Evolutionary conservation across 2,888 invertebrate genomes (phyloP).

Genomic region (Orthosia cruda): DNA sequence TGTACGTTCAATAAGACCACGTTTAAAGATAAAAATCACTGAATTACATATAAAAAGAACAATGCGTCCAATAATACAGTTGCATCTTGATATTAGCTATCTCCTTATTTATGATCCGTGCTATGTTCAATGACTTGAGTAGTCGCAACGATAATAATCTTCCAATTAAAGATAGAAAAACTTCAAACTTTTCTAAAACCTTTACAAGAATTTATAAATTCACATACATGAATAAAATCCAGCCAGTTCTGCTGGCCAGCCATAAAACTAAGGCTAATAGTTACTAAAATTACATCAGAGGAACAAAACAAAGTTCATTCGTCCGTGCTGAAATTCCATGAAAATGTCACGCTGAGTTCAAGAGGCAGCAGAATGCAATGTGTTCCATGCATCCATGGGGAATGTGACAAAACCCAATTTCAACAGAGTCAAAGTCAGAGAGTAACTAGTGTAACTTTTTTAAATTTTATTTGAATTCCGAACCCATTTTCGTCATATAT

Average conservation of each 20-base stretch:
- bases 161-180: not conserved
- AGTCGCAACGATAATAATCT: not conserved
- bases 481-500: not conserved
- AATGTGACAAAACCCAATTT: not conserved
- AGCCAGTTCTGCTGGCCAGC: not conserved
- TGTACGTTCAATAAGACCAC: too few relatives aligned
- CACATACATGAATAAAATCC: not conserved
- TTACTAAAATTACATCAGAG: not conserved
- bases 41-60: too few relatives aligned
- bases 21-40: not conserved
- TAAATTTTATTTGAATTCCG: not conserved
- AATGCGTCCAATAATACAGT: not conserved
- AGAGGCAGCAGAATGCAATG: not conserved
- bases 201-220: not conserved
- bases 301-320: not conserved
- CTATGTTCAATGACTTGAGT: not conserved
- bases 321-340: not conserved
- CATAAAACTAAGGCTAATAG: not conserved
- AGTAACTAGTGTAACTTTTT: too few relatives aligned
- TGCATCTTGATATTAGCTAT: not conserved
- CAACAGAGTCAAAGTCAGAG: not conserved
- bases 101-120: not conserved
- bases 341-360: not conserved
- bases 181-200: not conserved
- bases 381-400: too few relatives aligned